Conservation (phyloP, 2,113 vertebrate species). For the Psettodes erumei region DNA sequence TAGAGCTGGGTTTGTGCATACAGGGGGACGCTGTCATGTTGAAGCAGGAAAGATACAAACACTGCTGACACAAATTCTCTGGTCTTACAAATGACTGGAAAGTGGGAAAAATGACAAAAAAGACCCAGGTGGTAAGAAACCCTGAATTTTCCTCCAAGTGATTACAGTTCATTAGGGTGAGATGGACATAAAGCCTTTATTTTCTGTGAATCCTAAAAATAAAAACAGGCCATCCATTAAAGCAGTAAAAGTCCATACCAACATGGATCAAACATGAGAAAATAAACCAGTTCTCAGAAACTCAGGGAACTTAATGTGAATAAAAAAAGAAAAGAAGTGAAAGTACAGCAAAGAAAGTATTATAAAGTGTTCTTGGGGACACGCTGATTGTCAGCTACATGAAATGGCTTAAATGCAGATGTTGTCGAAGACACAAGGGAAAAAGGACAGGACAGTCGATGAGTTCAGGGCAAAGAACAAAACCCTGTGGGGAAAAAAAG, state of each 20-base stretch:
- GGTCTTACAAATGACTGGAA: background rate
- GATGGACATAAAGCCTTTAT: slow-evolving; percentile 55
- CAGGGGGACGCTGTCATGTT: background rate
- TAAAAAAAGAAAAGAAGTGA: background rate
- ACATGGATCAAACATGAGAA: background rate
- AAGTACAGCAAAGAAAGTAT: background rate
- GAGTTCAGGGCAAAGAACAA: slow-evolving; percentile 1
- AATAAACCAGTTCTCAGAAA: background rate
- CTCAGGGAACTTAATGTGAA: background rate
- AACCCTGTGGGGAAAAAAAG: slow-evolving; percentile 55
- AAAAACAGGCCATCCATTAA: slow-evolving; percentile 23
- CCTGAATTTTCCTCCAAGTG: accelerated
- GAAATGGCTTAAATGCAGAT: slow-evolving; percentile 49
- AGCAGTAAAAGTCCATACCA: slow-evolving; percentile 31
- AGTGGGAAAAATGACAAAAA: background rate
- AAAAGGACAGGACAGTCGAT: slow-evolving; percentile 4
- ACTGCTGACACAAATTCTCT: too few relatives aligned
- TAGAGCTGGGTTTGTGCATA: background rate
- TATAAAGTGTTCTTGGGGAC: slow-evolving; percentile 30
- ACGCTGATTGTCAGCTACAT: slow-evolving; percentile 65
- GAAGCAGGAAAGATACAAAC: too few relatives aligned
- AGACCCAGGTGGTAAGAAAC: background rate
- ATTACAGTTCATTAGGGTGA: background rate
- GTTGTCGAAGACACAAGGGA: slow-evolving; percentile 12
- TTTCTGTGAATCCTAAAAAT: slow-evolving; percentile 37